Evolutionary conservation across 1,140 invertebrate genomes (phyloP).

Genomic region (Aphaenogaster ashmeadi): DNA sequence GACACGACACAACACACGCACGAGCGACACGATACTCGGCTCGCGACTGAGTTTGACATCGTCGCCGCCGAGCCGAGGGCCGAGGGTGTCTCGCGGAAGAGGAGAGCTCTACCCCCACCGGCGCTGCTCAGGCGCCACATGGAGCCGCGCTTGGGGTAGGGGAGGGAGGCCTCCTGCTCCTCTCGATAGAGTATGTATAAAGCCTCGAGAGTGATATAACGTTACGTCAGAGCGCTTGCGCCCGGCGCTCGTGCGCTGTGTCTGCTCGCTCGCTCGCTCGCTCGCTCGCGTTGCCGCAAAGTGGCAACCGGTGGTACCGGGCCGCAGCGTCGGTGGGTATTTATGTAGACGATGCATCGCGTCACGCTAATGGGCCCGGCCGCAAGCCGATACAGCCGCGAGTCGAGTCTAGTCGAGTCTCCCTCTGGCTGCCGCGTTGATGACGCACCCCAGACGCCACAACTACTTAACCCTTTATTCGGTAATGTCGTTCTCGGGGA

Average conservation of each 20-base stretch:
- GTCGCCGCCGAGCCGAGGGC: too few relatives aligned
- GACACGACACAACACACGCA: constrained; percentile 31
- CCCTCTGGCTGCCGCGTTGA: constrained; percentile 24
- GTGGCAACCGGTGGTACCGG: constrained; percentile 80
- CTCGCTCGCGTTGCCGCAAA: constrained; percentile 65
- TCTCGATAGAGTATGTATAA: constrained; percentile 67
- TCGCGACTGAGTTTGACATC: constrained; percentile 77
- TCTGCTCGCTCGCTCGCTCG: constrained; percentile 40
- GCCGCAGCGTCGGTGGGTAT: constrained; percentile 68
- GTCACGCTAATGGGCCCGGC: constrained; percentile 63
- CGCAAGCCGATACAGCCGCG: constrained; percentile 48
- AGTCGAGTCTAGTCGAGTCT: constrained; percentile 15
- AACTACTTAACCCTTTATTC: constrained; percentile 61
- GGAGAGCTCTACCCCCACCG: constrained; percentile 70
- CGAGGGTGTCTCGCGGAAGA: constrained; percentile 71
- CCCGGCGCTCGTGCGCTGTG: not conserved
- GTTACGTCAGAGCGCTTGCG: constrained; percentile 64
- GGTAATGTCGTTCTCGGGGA: not conserved
- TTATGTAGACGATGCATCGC: constrained; percentile 77
- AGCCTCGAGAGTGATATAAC: constrained; percentile 65
- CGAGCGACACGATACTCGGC: constrained; percentile 73
- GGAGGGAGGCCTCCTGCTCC: constrained; percentile 22
- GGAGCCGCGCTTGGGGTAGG: constrained; percentile 57
- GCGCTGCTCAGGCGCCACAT: constrained; percentile 59
- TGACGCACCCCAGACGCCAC: constrained; percentile 44